A percentile compares a stretch with the other conserved stretches of the same genome.
Evolutionary conservation across 1,140 invertebrate species (phyloP).

Genomic region (Drosophila obscura): DNA sequence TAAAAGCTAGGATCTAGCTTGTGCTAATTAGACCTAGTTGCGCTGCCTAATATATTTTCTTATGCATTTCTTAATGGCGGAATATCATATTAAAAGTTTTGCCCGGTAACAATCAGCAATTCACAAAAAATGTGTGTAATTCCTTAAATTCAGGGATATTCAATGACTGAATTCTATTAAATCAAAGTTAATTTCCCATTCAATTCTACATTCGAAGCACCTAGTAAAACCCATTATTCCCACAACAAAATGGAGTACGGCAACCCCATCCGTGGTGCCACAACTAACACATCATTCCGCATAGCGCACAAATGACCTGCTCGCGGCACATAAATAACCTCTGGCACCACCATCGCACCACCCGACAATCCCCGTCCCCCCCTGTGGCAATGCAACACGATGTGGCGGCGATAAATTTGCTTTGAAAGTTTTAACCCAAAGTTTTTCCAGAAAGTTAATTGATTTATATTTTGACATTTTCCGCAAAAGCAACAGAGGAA

Average conservation of each 20-base stretch:
- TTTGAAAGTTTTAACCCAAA: constrained; percentile 55
- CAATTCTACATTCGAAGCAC: constrained; percentile 16
- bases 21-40: too few species aligned
- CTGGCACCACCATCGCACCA: constrained; percentile 31
- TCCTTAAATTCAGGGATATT: too few species aligned
- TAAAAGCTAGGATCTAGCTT: too few species aligned
- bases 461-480: constrained; percentile 80
- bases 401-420: constrained; percentile 48
- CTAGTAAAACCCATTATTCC: constrained; percentile 7
- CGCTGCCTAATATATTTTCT: too few species aligned
- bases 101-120: too few species aligned
- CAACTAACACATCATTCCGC: constrained; percentile 34
- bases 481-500: constrained; percentile 28
- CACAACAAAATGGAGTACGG: constrained; percentile 38
- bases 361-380: too few species aligned
- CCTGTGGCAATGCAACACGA: constrained; percentile 14
- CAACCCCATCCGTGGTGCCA: constrained; percentile 30
- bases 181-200: not conserved
- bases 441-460: constrained; percentile 71
- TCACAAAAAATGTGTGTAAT: too few species aligned
- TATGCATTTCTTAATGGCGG: too few species aligned
- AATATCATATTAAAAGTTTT: too few species aligned
- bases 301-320: constrained; percentile 26
- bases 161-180: not conserved
- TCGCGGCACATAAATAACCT: constrained; percentile 25